Evolutionary conservation across 2,797 vertebrate genomes (phyloP).

Genomic region (Phataginus tetradactyla): DNA sequence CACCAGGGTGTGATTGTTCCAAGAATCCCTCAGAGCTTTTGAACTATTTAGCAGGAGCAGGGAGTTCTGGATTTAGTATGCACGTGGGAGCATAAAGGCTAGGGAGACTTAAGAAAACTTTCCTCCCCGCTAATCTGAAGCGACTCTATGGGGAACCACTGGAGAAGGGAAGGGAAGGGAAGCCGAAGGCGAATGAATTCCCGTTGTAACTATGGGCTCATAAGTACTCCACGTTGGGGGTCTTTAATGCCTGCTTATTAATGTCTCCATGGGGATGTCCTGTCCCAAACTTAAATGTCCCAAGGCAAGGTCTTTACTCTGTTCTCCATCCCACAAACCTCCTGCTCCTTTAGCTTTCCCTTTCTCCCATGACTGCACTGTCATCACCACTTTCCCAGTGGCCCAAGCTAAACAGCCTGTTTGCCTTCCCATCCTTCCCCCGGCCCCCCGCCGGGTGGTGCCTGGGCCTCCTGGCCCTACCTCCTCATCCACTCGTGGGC

Average conservation of each 20-base stretch:
- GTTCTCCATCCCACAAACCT: background rate
- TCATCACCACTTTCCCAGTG: background rate
- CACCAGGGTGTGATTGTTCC: constrained; percentile 52
- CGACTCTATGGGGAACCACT: background rate
- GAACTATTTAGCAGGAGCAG: constrained; percentile 20
- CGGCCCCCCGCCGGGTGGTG: background rate
- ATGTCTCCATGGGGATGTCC: background rate
- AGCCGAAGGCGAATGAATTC: background rate
- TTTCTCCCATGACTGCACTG: background rate
- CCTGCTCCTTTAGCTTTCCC: background rate
- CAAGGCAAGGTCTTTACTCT: background rate
- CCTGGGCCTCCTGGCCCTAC: background rate
- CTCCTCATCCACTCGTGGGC: background rate
- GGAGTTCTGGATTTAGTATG: constrained; percentile 36
- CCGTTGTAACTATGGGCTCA: background rate
- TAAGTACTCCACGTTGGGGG: background rate
- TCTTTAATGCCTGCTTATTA: background rate
- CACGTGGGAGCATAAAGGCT: background rate
- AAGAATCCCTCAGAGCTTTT: constrained; percentile 20
- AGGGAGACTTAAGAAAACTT: background rate
- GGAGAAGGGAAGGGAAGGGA: background rate
- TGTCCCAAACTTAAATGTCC: background rate
- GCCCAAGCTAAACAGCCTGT: background rate
- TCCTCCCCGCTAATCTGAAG: background rate
- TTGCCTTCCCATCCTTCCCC: background rate